phyloP scores from a whole-genome alignment of 2,797 vertebrate species.

The Phylloscopus collybita region DNA sequence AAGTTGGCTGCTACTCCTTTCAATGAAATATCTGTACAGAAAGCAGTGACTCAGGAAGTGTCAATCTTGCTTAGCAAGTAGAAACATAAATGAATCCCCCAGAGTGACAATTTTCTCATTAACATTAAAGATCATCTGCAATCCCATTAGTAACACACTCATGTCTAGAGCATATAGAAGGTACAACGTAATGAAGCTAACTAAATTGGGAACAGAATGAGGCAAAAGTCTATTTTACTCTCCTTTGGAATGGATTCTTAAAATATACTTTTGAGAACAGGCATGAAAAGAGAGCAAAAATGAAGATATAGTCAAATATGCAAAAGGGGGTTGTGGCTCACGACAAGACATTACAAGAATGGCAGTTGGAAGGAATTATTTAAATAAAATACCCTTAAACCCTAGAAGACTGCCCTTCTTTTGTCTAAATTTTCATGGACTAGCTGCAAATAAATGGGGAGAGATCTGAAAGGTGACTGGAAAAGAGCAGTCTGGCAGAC shows the following conservation, averaged over 20 bases:
- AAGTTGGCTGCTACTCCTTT: slow-evolving; percentile 9
- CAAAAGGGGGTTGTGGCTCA: neutral
- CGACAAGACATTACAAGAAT: neutral
- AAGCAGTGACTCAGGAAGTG: neutral
- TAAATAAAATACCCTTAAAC: neutral
- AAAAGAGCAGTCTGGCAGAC: neutral
- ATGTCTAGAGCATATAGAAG: neutral
- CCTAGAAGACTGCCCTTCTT: neutral
- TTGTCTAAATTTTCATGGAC: neutral
- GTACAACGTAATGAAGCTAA: neutral
- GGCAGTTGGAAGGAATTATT: neutral
- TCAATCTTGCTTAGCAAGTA: slow-evolving; percentile 43
- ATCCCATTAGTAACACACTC: slow-evolving; percentile 24
- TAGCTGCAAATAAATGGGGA: neutral
- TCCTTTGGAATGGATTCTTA: slow-evolving; percentile 1
- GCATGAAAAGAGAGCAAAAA: neutral
- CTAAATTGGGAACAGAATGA: slow-evolving; percentile 8
- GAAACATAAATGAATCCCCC: slow-evolving; percentile 35
- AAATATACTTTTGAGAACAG: neutral
- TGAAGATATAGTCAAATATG: neutral
- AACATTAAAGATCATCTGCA: slow-evolving; percentile 45
- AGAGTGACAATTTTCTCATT: slow-evolving; percentile 56
- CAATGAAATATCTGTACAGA: slow-evolving; percentile 24
- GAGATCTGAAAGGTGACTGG: neutral
- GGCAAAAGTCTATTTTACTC: slow-evolving; percentile 17